Percentiles rank a stretch among this genome's conserved stretches.
These are phyloP conservation scores for Enhydra lutris DNA, from an alignment of 2,113 vertebrate genomes.

Conservation along the genomic window DNA sequence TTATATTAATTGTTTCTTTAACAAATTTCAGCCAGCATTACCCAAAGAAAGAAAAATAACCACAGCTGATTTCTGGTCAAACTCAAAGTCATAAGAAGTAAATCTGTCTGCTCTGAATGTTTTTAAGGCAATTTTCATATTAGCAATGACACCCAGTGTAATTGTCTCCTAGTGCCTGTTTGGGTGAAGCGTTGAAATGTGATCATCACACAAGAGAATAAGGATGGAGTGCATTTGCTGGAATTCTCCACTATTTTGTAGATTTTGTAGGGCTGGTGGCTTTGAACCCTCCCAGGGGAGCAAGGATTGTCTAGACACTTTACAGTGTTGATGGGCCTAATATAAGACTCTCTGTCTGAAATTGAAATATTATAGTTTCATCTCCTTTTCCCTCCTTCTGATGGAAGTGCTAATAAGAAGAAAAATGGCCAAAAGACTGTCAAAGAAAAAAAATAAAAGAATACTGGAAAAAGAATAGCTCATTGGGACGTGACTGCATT, in stretches of 20 bases:
- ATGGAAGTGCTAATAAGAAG: not conserved
- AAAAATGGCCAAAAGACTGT: not conserved
- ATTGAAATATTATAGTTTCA: not conserved
- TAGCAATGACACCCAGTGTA: not conserved
- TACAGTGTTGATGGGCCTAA: accelerated
- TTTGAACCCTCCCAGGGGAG: not conserved
- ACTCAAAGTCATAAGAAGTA: not conserved
- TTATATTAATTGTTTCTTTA: not conserved
- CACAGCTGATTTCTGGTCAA: not conserved
- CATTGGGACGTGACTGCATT: not conserved
- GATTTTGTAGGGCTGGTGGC: accelerated
- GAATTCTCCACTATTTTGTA: not conserved
- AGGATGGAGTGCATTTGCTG: accelerated
- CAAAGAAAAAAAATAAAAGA: not conserved
- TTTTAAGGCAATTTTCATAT: not conserved
- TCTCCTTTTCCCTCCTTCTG: not conserved
- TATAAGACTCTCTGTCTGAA: not conserved
- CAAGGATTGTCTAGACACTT: not conserved
- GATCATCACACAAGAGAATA: not conserved
- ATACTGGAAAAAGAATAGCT: not conserved
- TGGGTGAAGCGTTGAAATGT: not conserved
- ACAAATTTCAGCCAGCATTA: too few relatives aligned
- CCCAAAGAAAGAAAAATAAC: not conserved
- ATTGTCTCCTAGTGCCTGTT: not conserved
- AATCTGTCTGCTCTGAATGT: not conserved